A percentile compares a stretch with the other conserved stretches of the same genome.
Evolutionary conservation across 2,888 invertebrate genomes (phyloP).

Genomic region (Drymonia ruficornis): DNA sequence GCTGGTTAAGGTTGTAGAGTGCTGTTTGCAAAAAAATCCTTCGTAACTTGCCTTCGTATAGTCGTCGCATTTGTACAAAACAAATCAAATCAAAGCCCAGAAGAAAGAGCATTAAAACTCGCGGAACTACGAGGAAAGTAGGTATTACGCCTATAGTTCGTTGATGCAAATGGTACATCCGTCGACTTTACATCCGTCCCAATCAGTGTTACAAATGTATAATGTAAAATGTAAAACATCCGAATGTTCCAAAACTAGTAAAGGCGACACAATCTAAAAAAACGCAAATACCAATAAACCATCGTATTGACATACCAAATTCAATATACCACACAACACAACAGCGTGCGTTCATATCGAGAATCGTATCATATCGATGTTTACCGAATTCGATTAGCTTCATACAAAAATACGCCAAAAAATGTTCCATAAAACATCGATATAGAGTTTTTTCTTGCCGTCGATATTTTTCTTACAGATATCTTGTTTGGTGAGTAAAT

Average conservation of each 20-base stretch:
- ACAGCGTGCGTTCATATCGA: slow-evolving; percentile 63
- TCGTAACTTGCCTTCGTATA: no score
- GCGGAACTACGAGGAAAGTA: no score
- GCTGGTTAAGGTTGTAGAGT: no score
- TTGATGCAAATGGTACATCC: no score
- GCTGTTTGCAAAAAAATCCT: no score
- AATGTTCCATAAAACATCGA: slow-evolving; percentile 65
- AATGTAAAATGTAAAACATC: neutral
- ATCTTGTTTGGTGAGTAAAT: slow-evolving; percentile 73
- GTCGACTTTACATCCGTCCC: no score
- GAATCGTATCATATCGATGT: slow-evolving; percentile 63
- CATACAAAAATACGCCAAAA: slow-evolving; percentile 72
- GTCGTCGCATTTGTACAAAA: no score
- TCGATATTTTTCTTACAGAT: slow-evolving; percentile 70
- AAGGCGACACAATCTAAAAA: slow-evolving; percentile 6
- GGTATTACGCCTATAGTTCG: no score
- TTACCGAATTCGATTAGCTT: slow-evolving; percentile 75
- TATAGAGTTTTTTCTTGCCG: slow-evolving; percentile 61
- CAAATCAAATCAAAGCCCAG: no score
- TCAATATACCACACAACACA: slow-evolving; percentile 52
- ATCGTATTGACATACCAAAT: slow-evolving; percentile 53
- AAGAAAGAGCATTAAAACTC: no score
- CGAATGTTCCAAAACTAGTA: neutral
- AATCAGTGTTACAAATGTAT: no score
- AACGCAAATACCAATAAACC: slow-evolving; percentile 32